Evolutionary conservation across 2,113 vertebrate species (phyloP).

Genomic region (Phycodurus eques): DNA sequence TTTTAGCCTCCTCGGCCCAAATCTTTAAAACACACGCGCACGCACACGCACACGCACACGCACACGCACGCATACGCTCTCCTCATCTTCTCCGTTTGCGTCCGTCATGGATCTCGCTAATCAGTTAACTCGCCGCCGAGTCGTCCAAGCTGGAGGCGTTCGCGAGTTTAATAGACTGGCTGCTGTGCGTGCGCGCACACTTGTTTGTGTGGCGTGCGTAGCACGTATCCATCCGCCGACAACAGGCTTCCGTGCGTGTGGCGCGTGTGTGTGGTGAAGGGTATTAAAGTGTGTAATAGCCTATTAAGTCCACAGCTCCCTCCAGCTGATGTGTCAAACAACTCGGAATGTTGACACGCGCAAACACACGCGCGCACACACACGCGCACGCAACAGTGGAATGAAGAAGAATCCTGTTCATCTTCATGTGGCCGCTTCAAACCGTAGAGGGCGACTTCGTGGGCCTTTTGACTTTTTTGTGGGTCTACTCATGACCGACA

Average conservation of each 20-base stretch:
- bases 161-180: conserved; percentile 63
- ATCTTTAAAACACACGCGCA: conserved; percentile 10
- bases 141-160: conserved; percentile 58
- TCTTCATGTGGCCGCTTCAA: neutral
- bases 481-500: neutral
- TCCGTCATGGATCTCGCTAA: conserved; percentile 70
- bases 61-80: neutral
- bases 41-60: neutral
- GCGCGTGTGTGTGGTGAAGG: conserved; percentile 23
- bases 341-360: conserved; percentile 12
- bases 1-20: conserved; percentile 12
- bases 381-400: neutral
- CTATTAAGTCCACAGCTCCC: conserved; percentile 10
- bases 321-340: conserved; percentile 20
- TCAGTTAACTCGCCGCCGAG: conserved; percentile 62
- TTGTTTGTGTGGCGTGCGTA: neutral
- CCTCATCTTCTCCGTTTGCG: conserved; percentile 45
- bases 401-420: conserved; percentile 1
- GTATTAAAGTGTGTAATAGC: conserved; percentile 9
- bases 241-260: neutral
- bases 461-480: neutral
- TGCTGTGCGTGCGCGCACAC: conserved; percentile 5
- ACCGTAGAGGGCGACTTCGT: neutral
- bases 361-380: neutral
- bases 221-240: neutral